Evolutionary conservation across 2,113 vertebrate genomes (phyloP), one percentile per base, ranked within the genome.

Genomic region (Mesoclemmys tuberculata): DNA sequence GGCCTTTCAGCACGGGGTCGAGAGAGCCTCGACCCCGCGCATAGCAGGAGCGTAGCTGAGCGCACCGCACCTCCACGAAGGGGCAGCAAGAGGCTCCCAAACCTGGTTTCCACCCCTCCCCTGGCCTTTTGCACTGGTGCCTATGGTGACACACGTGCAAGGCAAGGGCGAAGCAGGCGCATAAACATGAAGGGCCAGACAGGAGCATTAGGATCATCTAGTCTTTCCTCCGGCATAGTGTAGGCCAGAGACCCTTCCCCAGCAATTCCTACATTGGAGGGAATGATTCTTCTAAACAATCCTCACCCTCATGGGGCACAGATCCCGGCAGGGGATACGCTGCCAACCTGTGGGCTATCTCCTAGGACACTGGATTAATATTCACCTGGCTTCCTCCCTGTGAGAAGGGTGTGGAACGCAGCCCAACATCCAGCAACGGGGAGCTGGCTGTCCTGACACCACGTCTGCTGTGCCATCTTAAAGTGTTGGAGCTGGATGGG

Each of bases 401-500:
- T 78, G 61, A 75, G 48, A 81, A 13, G 8, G 1, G 82, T 80
- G 18, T 22, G 44, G 22, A 84, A 91, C 11, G 85, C 56, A 58
- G 56, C 27, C 56, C 56, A 31, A 58, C 27, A 11, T 58, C 10
- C 56, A 55, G 54, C 54, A 26, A 55, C 4, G 54, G 22, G 24
- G 54, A 26, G 24, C 54, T 55, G 54, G 21, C 54, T 26, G 54
- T 55, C 54, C 54, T 55, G 22, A 55, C 54, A 58, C 46, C 46
- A 58, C 3, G 6, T 16, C 1, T 58, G 31, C 10, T 12, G 26
- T 44, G 31, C 8, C 38, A 9, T 3, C 14, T 52, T 11, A 58
- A 1, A 51, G 12, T 12, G 21, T 35, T 77, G 79, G 38, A 18
- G 3, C 9, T 1, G 19, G 5, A 3, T 1, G 41, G 46, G 1